Evolutionary conservation across 1,140 invertebrate genomes (phyloP), one percentile per base, ranked within the genome.

Genomic region (Zaprionus taronus): DNA sequence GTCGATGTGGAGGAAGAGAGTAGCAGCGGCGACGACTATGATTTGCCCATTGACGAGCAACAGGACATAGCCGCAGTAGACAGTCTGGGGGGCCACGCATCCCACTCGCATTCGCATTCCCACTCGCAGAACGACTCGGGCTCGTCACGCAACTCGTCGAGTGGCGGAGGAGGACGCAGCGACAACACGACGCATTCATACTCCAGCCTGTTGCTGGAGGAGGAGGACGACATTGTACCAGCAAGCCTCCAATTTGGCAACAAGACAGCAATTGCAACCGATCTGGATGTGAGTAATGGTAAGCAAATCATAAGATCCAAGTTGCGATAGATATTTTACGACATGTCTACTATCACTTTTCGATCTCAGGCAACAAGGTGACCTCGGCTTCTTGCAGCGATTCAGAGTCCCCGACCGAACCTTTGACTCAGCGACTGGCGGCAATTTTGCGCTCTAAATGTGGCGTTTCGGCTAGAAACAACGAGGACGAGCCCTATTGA

Each of bases 381-480:
- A 75, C 83, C 5, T 92, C 92, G 44, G 80, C 92, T 11, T 93
- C 92, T 22, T 92, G 94, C 81, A 95, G 94, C 38, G 94, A 95
- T 64, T 95, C 94, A 15, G 94, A 95, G 73, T 95, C 94, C 1
- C 94, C 94, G 15, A 95, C 94, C 51, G 94, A 95, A 80, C 94
- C 94, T 12, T 91, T 95, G 31, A 95, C 94, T 41, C 94, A 95
- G 77, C 93, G 93, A 66, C 81, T 93, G 44, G 93, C 93, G 15
- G 93, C 93, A 38, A 93, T 94, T 80, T 80, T 94, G 28, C 90
- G 93, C 38, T 93, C 93, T 38, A 93, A 93, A 62, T 92, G 91
- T 73, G 91, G 91, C 9, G 91, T 92, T 1, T 81, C 84, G 11
- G 28, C 64, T 44, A 47, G 41, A 47, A 83, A 72, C 53, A 79